Evolutionary conservation across 1,140 invertebrate genomes (phyloP).

Genomic region (Atta colombica): DNA sequence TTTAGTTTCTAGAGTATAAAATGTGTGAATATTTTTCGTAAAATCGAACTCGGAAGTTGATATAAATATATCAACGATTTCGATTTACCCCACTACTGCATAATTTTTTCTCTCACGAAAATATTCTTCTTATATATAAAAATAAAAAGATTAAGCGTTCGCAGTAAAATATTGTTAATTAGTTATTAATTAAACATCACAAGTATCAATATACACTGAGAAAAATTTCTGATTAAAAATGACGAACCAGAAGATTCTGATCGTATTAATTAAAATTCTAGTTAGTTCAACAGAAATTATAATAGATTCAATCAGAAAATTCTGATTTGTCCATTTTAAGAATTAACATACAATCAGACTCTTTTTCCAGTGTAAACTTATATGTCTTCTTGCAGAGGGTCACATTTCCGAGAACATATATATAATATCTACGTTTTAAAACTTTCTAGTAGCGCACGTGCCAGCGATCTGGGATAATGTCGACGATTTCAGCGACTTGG

Average conservation of each 20-base stretch:
- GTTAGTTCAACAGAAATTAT: too few species aligned
- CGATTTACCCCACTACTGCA: background rate
- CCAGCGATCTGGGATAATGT: conserved; percentile 29
- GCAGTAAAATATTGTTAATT: background rate
- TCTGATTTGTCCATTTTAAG: too few species aligned
- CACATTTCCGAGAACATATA: background rate
- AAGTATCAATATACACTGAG: background rate
- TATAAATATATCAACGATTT: background rate
- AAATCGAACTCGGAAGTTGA: background rate
- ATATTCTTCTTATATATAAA: background rate
- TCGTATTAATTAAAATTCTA: too few species aligned
- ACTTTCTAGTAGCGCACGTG: conserved; percentile 34
- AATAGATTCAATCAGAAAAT: too few species aligned
- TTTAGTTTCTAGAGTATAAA: background rate
- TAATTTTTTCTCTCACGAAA: too few species aligned
- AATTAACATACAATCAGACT: too few species aligned
- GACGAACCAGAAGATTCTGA: too few species aligned
- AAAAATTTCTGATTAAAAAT: too few species aligned
- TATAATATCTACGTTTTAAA: background rate
- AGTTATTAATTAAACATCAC: background rate
- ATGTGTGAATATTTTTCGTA: background rate
- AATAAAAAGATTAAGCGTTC: background rate
- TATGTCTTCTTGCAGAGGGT: background rate
- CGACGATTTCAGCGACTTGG: conserved; percentile 3
- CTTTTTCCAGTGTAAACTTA: background rate